phyloP scores from a whole-genome alignment of 37 sponge, comb jelly and placozoan species.

The Geodia barretti region DNA sequence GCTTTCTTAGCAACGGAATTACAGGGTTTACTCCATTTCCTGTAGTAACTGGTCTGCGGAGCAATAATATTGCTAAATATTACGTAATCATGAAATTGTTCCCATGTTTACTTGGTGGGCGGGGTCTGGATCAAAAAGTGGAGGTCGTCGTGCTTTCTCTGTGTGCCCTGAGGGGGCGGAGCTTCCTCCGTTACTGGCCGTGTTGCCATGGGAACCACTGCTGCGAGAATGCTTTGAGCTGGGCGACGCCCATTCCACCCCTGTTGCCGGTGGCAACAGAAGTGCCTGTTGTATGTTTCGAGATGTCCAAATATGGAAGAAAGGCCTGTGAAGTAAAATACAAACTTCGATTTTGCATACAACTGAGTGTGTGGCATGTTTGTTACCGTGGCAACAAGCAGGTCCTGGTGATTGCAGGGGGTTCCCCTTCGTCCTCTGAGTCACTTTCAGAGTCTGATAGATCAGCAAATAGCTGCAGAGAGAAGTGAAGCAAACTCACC shows the following conservation, averaged over 20 bases:
- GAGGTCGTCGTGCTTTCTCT: slow-evolving; percentile 13
- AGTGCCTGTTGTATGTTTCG: slow-evolving; percentile 17
- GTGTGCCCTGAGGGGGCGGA: not conserved
- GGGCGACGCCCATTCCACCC: slow-evolving; percentile 45
- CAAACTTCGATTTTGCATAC: no score
- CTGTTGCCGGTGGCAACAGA: slow-evolving; percentile 48
- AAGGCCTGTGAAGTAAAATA: no score
- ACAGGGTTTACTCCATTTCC: slow-evolving; percentile 61
- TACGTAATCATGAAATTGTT: not conserved
- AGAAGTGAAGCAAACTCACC: no score
- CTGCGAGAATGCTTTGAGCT: not conserved
- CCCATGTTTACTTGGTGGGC: slow-evolving; percentile 1
- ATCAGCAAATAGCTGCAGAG: slow-evolving; percentile 6
- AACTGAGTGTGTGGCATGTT: not conserved
- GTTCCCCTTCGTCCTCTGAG: slow-evolving; percentile 36
- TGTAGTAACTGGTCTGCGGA: slow-evolving; percentile 59
- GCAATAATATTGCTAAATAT: not conserved
- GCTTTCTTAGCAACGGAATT: not conserved
- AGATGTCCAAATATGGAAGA: slow-evolving; percentile 63
- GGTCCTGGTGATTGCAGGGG: not conserved
- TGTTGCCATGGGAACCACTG: not conserved
- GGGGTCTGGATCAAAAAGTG: slow-evolving; percentile 51
- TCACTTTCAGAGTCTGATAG: slow-evolving; percentile 4
- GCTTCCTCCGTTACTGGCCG: not conserved
- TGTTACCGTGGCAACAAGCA: slow-evolving; percentile 45